Evolutionary conservation across 2,797 vertebrate genomes (phyloP).

Genomic region (Champsocephalus gunnari): DNA sequence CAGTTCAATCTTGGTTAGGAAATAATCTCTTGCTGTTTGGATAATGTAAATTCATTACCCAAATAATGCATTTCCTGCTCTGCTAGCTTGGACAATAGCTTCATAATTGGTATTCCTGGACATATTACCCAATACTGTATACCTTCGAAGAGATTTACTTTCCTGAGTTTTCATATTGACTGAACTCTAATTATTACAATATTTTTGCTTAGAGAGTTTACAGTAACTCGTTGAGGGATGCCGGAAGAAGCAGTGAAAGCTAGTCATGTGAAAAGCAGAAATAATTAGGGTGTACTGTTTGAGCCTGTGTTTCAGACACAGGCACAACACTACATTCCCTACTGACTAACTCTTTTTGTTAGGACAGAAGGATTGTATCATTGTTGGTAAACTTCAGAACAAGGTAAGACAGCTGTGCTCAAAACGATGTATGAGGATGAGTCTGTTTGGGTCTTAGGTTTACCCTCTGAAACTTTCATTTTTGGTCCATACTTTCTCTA

Average conservation of each 20-base stretch:
- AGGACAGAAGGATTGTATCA: conserved; percentile 38
- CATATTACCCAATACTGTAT: conserved; percentile 5
- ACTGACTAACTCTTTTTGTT: conserved; percentile 12
- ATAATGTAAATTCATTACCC: neutral
- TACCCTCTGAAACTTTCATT: neutral
- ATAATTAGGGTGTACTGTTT: conserved; percentile 21
- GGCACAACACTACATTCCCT: conserved; percentile 5
- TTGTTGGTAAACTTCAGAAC: conserved; percentile 36
- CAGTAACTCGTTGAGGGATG: conserved; percentile 6
- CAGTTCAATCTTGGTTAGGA: conserved; percentile 1
- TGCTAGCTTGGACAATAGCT: conserved; percentile 25
- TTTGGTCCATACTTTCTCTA: neutral
- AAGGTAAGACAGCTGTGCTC: conserved; percentile 8
- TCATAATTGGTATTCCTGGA: conserved; percentile 36
- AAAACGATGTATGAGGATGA: conserved; percentile 5
- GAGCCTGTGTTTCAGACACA: conserved; percentile 6
- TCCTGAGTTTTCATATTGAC: neutral
- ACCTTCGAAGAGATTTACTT: conserved; percentile 28
- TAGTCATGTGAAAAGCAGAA: conserved; percentile 17
- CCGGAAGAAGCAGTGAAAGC: neutral
- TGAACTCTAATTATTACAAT: conserved; percentile 14
- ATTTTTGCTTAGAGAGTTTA: conserved; percentile 9
- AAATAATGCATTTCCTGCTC: conserved; percentile 46
- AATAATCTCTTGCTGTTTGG: conserved; percentile 21
- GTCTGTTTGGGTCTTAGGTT: conserved; percentile 17